phyloP scores from a whole-genome alignment of 2,113 vertebrate species.

The Grus americana region DNA sequence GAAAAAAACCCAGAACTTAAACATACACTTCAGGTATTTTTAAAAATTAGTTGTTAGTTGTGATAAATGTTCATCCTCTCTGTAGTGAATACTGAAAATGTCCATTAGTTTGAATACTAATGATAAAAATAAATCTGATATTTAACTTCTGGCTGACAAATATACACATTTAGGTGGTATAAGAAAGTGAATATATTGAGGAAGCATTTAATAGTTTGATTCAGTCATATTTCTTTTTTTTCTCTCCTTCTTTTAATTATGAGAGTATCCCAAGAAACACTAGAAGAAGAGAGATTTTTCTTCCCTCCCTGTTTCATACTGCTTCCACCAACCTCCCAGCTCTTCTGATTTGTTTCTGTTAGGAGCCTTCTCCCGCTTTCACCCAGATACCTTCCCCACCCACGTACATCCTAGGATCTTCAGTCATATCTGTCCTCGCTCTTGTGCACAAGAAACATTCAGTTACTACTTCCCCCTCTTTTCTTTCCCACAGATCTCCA shows the following conservation, averaged over 20 bases:
- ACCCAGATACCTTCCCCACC: not conserved
- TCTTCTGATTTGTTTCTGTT: not conserved
- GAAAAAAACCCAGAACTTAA: not conserved
- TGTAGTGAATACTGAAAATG: not conserved
- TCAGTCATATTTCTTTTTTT: not conserved
- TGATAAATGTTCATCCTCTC: not conserved
- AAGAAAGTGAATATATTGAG: not conserved
- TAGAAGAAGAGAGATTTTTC: not conserved
- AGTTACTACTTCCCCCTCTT: not conserved
- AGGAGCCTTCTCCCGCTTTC: not conserved
- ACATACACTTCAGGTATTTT: not conserved
- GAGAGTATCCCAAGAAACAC: not conserved
- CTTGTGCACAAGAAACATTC: not conserved
- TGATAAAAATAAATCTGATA: not conserved
- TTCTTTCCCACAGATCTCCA: not conserved
- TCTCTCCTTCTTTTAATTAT: not conserved
- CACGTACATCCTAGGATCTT: not conserved
- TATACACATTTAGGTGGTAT: accelerated
- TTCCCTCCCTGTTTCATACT: not conserved
- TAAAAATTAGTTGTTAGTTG: not conserved
- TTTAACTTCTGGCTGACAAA: not conserved
- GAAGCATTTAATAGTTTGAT: not conserved
- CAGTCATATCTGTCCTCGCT: not conserved
- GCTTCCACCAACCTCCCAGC: not conserved
- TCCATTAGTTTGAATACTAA: not conserved